Conservation (phyloP, 2,113 vertebrate species). For the Phoenicopterus ruber region DNA sequence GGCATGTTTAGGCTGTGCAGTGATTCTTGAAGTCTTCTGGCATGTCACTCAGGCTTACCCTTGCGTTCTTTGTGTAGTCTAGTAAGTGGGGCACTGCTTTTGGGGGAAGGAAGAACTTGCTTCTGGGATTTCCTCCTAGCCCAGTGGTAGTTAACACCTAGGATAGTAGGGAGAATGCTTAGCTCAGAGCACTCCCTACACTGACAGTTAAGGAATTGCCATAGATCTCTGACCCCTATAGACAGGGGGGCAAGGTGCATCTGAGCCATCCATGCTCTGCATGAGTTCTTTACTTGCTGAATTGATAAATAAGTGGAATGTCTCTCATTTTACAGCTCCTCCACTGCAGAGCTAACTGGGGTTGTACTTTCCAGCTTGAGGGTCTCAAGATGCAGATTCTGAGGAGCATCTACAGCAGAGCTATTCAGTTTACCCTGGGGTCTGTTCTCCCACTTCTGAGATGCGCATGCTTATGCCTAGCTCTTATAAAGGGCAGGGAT, state of each 20-base stretch:
- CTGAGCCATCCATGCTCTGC: background rate
- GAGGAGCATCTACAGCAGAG: background rate
- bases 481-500: background rate
- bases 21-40: background rate
- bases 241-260: rapidly evolving
- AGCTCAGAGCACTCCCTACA: background rate
- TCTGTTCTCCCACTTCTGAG: background rate
- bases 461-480: background rate
- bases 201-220: background rate
- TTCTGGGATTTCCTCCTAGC: background rate
- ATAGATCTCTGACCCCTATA: background rate
- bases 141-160: background rate
- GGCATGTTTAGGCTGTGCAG: background rate
- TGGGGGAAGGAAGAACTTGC: background rate
- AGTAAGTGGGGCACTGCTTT: background rate
- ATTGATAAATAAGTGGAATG: background rate
- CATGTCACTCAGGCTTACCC: background rate
- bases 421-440: background rate
- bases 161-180: background rate
- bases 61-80: background rate
- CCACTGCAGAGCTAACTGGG: background rate
- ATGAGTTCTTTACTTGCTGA: background rate
- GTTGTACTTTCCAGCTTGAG: background rate
- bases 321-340: background rate
- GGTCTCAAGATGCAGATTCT: background rate